Evolutionary conservation across 2,797 vertebrate genomes (phyloP).

Genomic region (Sandelia bainsii): DNA sequence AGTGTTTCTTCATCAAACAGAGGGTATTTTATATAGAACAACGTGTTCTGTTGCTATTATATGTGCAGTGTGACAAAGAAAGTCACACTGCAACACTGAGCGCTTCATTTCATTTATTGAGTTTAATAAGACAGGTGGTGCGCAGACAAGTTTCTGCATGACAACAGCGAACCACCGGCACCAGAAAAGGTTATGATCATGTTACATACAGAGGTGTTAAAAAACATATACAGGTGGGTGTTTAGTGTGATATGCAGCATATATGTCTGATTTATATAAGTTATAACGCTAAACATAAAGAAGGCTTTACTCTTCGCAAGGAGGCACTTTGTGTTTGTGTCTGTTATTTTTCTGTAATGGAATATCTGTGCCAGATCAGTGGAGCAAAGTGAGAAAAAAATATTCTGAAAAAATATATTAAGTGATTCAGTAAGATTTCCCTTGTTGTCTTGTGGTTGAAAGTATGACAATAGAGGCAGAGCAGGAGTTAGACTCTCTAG

Average conservation of each 20-base stretch:
- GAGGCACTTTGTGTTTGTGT: neutral
- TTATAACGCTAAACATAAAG: neutral
- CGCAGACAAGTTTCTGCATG: neutral
- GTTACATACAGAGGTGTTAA: neutral
- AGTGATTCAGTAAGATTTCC: slow-evolving; percentile 21
- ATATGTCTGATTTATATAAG: neutral
- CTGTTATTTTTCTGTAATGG: neutral
- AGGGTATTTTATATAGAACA: neutral
- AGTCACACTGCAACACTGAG: neutral
- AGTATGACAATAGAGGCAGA: slow-evolving; percentile 9
- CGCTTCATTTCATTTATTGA: too few relatives aligned
- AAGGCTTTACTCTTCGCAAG: neutral
- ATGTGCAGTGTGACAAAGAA: neutral
- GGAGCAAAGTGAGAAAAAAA: neutral
- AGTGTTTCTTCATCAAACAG: too few relatives aligned
- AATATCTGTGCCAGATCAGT: neutral
- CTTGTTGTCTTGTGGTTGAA: slow-evolving; percentile 17
- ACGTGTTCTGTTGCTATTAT: slow-evolving; percentile 15
- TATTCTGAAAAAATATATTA: neutral
- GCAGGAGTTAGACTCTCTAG: slow-evolving; percentile 13
- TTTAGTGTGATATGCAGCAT: neutral
- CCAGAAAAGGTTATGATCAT: neutral
- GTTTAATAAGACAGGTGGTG: neutral
- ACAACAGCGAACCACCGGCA: neutral
- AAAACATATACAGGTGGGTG: neutral